These are phyloP conservation scores for Gymnogyps californianus DNA, from an alignment of 2,113 vertebrate genomes.

Conservation along the genomic window DNA sequence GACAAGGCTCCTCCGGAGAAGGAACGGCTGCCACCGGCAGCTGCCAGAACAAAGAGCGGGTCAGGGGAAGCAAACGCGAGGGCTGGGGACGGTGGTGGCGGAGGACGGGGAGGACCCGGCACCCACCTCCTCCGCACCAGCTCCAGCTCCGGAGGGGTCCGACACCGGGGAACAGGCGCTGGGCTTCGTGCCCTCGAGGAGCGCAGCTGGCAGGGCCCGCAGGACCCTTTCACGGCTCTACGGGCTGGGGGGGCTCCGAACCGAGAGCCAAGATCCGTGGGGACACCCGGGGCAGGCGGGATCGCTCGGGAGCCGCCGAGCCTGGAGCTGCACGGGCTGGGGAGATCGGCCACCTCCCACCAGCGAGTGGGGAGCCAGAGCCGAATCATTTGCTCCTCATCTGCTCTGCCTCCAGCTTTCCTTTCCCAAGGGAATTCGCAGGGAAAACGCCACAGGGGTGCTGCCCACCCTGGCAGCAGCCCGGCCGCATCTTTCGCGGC, in stretches of 20 bases:
- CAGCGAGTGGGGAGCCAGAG: neutral
- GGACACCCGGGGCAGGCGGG: too few species aligned
- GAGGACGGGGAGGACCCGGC: neutral
- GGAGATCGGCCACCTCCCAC: neutral
- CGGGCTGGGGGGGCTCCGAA: neutral
- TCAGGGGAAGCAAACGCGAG: neutral
- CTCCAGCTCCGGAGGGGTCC: neutral
- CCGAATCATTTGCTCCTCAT: fast-evolving
- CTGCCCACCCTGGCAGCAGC: neutral
- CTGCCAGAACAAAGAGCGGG: neutral
- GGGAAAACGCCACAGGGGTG: neutral
- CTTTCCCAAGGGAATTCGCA: neutral
- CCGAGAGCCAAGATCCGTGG: fast-evolving
- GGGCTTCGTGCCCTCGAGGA: neutral
- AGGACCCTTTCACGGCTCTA: neutral
- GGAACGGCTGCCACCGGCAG: neutral
- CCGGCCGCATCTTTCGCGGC: neutral
- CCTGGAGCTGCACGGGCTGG: fast-evolving
- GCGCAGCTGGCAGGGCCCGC: too few species aligned
- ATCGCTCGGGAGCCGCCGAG: neutral
- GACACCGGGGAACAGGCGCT: fast-evolving
- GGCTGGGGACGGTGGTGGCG: too few species aligned
- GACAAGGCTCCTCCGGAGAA: neutral
- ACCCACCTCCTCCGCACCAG: neutral
- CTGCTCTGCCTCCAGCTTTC: neutral